Conservation (phyloP, 2,113 vertebrate species). For the Prionailurus viverrinus region DNA sequence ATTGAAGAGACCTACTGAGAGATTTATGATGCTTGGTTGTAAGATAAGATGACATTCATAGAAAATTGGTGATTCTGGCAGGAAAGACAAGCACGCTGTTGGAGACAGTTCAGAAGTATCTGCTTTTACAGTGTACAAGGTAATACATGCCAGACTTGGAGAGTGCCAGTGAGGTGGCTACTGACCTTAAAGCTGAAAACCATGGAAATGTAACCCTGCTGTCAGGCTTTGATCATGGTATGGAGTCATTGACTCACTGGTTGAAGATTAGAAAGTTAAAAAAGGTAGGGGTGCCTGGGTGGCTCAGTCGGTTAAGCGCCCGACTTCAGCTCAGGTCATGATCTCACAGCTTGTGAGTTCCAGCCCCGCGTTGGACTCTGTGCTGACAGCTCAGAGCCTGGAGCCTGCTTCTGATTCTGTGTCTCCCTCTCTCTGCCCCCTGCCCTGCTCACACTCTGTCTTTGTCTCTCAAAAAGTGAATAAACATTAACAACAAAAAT, state of each 20-base stretch:
- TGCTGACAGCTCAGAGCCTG: too few relatives aligned
- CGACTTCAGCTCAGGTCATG: too few relatives aligned
- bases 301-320: too few relatives aligned
- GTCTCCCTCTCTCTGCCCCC: too few relatives aligned
- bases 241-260: neutral
- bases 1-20: neutral
- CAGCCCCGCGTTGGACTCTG: too few relatives aligned
- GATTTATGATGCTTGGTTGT: neutral
- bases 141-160: neutral
- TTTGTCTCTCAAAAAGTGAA: too few relatives aligned
- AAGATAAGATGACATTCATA: slow-evolving; percentile 2
- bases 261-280: slow-evolving; percentile 29
- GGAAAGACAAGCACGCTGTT: neutral
- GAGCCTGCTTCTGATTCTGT: too few relatives aligned
- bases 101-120: neutral
- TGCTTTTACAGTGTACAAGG: neutral
- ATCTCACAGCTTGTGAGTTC: too few relatives aligned
- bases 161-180: neutral
- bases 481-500: too few relatives aligned
- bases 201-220: neutral
- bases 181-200: neutral
- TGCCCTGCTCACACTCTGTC: too few relatives aligned
- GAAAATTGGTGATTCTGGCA: neutral
- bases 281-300: neutral
- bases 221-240: neutral